Base-by-base conservation (phyloP, 2,888 invertebrate species). In the Limnephilus rhombicus region DNA sequence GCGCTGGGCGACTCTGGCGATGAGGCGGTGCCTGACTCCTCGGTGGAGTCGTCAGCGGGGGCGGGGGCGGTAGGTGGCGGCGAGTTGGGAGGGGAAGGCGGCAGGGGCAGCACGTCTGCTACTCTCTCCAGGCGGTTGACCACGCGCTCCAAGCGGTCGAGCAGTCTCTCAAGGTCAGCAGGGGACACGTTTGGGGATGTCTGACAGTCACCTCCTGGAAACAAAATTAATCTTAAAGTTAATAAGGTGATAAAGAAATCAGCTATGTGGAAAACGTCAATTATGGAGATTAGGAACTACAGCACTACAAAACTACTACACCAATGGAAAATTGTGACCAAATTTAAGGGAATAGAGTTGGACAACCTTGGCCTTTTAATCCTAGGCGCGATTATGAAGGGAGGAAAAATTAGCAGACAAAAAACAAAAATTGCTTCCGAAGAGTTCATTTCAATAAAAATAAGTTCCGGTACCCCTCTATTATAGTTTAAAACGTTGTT, bases 81-180 rank as follows among this genome's bases (percentile, higher is more conserved):
- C 15, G 91, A 90, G 80, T 85, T 90, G 18, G 91, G 91, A 15
- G 91, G 87, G 91, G 95, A 95, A 90, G 95, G 95, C 3, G 95
- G 94, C 94, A 94, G 95, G 89, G 94, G 91, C 29, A 89, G 91
- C 24, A 81, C 88, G 41, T 85, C 90, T 18, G 95, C 94, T 94
- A 97, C 95, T 89, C 96, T 96, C 95, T 98, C 98, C 94, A 98
- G 95, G 92, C 98, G 97, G 94, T 96, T 96, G 18, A 98, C 97
- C 93, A 98, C 97, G 94, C 96, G 97, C 95, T 98, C 98, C 94
- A 98, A 95, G 87, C 98, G 97, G 94, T 97, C 97, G 94, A 98
- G 97, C 94, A 98, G 95, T 93, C 97, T 96, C 94, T 98, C 97
- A 94, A 98, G 96, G 94, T 98, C 97, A 91, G 95, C 96, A 81